A percentile compares a stretch with the other conserved stretches of the same genome.
These are phyloP conservation scores for Mormyrus hasselquistii DNA, from an alignment of 2,797 vertebrate species.

Conservation along the genomic window DNA sequence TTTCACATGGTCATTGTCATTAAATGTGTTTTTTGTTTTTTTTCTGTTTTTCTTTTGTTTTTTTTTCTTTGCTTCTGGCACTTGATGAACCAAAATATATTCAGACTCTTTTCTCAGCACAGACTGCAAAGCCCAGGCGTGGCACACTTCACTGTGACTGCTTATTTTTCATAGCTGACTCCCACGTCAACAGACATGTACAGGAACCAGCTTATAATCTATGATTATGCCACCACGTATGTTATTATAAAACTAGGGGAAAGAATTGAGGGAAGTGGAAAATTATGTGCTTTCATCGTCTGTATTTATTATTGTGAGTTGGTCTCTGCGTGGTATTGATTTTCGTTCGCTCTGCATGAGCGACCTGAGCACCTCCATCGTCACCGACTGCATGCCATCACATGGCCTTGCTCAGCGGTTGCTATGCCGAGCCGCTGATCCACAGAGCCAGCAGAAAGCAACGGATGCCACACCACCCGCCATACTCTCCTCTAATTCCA, in stretches of 20 bases:
- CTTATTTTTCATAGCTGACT: not conserved
- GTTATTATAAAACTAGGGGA: not conserved
- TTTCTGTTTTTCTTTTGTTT: not conserved
- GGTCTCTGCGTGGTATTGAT: not conserved
- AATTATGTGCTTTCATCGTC: not conserved
- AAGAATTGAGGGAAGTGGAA: not conserved
- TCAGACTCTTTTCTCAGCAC: not conserved
- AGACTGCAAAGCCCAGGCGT: not conserved
- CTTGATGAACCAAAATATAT: slow-evolving; percentile 5
- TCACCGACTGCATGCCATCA: not conserved
- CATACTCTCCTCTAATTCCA: not conserved
- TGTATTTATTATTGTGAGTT: not conserved
- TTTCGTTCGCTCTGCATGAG: not conserved
- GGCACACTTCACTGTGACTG: not conserved
- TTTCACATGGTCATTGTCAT: not conserved
- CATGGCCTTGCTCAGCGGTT: not conserved
- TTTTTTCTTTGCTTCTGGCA: not conserved
- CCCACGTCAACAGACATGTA: not conserved
- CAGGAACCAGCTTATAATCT: not conserved
- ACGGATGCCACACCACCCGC: not conserved
- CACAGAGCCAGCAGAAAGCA: not conserved
- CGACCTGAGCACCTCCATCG: not conserved
- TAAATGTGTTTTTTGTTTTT: not conserved
- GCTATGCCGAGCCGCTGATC: not conserved
- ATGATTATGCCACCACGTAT: not conserved